phyloP scores from a whole-genome alignment of 1,140 invertebrate genomes.

The Brachionus sp. region DNA sequence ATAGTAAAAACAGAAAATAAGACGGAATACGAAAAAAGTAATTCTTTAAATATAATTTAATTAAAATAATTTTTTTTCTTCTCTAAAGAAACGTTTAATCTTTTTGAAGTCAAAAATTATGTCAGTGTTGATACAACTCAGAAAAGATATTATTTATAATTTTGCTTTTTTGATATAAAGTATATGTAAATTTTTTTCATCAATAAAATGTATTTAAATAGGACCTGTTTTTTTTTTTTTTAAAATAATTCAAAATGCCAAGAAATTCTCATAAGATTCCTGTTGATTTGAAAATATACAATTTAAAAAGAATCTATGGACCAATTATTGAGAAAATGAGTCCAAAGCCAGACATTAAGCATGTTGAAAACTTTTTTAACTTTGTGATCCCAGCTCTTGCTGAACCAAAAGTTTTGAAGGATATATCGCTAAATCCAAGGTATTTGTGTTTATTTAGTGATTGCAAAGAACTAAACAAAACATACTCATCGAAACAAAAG shows the following conservation, averaged over 20 bases:
- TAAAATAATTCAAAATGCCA: background rate
- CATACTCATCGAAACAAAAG: background rate
- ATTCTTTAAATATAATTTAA: background rate
- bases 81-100: background rate
- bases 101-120: background rate
- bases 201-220: background rate
- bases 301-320: background rate
- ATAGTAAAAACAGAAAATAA: background rate
- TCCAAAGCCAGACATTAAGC: background rate
- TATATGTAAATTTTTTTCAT: too few species aligned
- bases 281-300: background rate
- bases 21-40: background rate
- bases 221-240: background rate
- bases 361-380: background rate
- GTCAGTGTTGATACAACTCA: background rate
- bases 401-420: background rate
- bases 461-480: background rate
- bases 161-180: too few species aligned
- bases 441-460: background rate
- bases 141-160: background rate
- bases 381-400: background rate
- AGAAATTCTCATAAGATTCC: too few species aligned
- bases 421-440: background rate
- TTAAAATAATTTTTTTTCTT: background rate
- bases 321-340: background rate